These are phyloP conservation scores for Karalla daura DNA, from an alignment of 2,797 vertebrate genomes.

Conservation along the genomic window DNA sequence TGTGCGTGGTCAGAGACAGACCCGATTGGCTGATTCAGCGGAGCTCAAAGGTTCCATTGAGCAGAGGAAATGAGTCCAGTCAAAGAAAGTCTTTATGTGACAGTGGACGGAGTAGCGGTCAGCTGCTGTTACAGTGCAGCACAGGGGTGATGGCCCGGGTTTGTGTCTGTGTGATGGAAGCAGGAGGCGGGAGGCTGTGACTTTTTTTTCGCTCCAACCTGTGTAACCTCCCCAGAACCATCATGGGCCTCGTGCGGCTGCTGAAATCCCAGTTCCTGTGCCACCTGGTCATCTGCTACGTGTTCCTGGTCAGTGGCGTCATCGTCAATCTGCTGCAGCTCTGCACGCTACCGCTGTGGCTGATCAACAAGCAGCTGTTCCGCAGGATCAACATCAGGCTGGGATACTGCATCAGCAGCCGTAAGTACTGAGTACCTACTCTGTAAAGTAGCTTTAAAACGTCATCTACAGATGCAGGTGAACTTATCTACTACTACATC, in stretches of 20 bases:
- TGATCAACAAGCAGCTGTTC: conserved; percentile 91
- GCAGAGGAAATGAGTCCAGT: conserved; percentile 13
- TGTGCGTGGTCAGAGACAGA: conserved; percentile 3
- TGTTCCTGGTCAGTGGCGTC: conserved; percentile 93
- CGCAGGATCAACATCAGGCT: conserved; percentile 93
- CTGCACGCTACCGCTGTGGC: conserved; percentile 91
- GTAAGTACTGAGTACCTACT: conserved; percentile 83
- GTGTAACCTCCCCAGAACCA: conserved; percentile 55
- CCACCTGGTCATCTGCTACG: conserved; percentile 92
- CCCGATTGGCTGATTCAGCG: conserved; percentile 3
- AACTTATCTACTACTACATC: background rate
- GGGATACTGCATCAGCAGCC: conserved; percentile 92
- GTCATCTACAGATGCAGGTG: background rate
- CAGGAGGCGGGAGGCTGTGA: too few relatives aligned
- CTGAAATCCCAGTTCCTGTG: conserved; percentile 94
- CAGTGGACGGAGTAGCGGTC: background rate
- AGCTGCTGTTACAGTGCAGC: background rate
- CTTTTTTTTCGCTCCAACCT: background rate
- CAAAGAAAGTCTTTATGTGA: conserved; percentile 49
- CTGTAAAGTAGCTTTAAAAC: too few relatives aligned
- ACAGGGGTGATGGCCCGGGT: background rate
- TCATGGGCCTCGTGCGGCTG: conserved; percentile 89
- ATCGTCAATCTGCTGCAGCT: conserved; percentile 93
- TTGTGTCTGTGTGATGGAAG: background rate
- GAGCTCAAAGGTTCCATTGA: conserved; percentile 62